Evolutionary conservation across 2,797 vertebrate species (phyloP), one percentile per base, ranked within the genome.

Genomic region (Ptychobarbus kaznakovi): DNA sequence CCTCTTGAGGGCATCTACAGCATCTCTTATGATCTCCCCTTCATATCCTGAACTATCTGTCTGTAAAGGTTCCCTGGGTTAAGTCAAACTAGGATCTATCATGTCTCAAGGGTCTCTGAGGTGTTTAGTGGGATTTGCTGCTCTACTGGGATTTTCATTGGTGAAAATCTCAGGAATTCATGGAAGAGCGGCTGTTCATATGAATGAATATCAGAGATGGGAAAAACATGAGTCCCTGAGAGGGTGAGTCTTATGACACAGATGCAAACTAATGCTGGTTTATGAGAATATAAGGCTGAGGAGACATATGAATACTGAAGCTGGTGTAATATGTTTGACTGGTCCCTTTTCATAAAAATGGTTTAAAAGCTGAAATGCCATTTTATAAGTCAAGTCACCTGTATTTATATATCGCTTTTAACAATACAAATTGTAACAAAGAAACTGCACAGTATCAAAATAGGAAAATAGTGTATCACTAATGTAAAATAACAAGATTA

Each of bases 141-240:
- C 80, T 66, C 63, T 93, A 6, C 61, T 90, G 68, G 84, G 75
- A 1, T 69, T 88, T 86, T 22, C 89, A 68, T 44, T 87, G 61
- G 61, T 80, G 8, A 86, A 56, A 56, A 79, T 85, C 35, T 20
- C 78, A 12, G 89, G 86, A 80, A 77, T 10, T 81, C 74, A 20
- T 70, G 80, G 68, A 89, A 79, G 56, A 87, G 38, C 12, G 88
- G 86, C 77, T 74, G 51, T 85, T 51, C 86, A 90, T 66, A 70
- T 86, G 65, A 83, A 86, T 79, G 86, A 70, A 77, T 51, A 77
- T 49, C 78, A 86, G 89, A 86, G 95, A 89, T 89, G 94, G 87
- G 95, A 95, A 89, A 94, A 95, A 82, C 95, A 94, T 88, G 95
- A 96, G 74, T 88, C 89, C 1, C 92, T 96, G 12, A 92, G 94